Percentiles rank a stretch among this genome's conserved stretches.
These are phyloP conservation scores for Arvicola amphibius DNA, from an alignment of 2,797 vertebrate species.

Conservation along the genomic window DNA sequence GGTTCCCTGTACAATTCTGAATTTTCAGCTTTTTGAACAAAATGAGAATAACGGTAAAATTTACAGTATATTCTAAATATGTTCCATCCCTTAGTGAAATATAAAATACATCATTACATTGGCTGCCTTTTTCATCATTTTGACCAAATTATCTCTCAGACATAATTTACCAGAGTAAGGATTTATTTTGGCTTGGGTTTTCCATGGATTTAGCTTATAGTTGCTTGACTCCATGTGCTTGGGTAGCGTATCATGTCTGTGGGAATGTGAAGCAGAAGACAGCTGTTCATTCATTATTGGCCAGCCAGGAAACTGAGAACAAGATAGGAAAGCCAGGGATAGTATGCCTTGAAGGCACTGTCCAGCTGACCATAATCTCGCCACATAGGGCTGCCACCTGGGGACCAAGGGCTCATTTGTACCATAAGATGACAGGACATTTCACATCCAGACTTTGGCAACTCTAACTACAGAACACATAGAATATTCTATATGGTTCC, in stretches of 20 bases:
- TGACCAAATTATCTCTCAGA: background rate
- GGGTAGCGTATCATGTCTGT: background rate
- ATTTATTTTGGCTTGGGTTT: background rate
- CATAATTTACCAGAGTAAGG: background rate
- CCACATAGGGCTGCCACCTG: background rate
- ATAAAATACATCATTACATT: background rate
- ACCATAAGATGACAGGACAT: background rate
- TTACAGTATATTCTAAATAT: background rate
- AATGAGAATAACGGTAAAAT: background rate
- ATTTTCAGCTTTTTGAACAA: background rate
- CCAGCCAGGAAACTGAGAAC: background rate
- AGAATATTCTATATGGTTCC: background rate
- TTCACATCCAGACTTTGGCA: background rate
- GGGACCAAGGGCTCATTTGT: background rate
- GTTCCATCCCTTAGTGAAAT: background rate
- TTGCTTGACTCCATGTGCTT: background rate
- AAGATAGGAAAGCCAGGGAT: background rate
- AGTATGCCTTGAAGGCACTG: background rate
- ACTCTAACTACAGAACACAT: too few relatives aligned
- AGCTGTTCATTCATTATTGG: background rate
- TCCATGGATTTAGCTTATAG: background rate
- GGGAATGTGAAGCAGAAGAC: background rate
- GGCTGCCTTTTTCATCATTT: background rate
- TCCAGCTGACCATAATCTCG: background rate
- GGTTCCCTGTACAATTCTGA: background rate